Evolutionary conservation across 2,113 vertebrate genomes (phyloP).

Genomic region (Panthera uncia): DNA sequence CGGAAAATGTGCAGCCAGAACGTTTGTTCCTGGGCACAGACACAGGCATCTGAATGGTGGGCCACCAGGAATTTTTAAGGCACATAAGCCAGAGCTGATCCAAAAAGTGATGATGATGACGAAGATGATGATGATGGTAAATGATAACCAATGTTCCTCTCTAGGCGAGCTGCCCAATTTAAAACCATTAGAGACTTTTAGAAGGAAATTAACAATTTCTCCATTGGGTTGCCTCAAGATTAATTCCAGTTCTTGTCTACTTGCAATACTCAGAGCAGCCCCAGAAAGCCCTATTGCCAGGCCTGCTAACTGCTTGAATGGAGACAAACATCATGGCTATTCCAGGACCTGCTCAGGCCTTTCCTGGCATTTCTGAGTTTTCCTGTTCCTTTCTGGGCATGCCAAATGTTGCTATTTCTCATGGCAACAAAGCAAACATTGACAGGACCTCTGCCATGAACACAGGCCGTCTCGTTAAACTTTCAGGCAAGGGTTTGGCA

Average conservation of each 20-base stretch:
- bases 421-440: slow-evolving; percentile 67
- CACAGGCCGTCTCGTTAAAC: slow-evolving; percentile 39
- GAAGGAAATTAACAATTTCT: slow-evolving; percentile 36
- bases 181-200: neutral
- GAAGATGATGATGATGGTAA: no score
- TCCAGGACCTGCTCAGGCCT: slow-evolving; percentile 19
- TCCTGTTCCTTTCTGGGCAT: slow-evolving; percentile 59
- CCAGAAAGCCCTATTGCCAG: neutral
- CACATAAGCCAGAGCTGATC: neutral
- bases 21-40: neutral
- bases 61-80: neutral
- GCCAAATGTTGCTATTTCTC: slow-evolving; percentile 71
- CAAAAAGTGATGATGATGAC: neutral
- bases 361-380: slow-evolving; percentile 64
- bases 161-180: neutral
- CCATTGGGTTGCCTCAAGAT: slow-evolving; percentile 31
- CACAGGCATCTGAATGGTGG: neutral
- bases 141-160: neutral
- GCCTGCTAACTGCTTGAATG: neutral
- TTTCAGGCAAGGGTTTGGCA: neutral
- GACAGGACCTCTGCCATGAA: slow-evolving; percentile 48
- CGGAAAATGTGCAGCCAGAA: neutral
- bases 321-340: neutral
- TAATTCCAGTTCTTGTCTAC: neutral
- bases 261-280: neutral